Base-by-base conservation (phyloP, 1,140 invertebrate genomes). In the Gryllus bimaculatus region DNA sequence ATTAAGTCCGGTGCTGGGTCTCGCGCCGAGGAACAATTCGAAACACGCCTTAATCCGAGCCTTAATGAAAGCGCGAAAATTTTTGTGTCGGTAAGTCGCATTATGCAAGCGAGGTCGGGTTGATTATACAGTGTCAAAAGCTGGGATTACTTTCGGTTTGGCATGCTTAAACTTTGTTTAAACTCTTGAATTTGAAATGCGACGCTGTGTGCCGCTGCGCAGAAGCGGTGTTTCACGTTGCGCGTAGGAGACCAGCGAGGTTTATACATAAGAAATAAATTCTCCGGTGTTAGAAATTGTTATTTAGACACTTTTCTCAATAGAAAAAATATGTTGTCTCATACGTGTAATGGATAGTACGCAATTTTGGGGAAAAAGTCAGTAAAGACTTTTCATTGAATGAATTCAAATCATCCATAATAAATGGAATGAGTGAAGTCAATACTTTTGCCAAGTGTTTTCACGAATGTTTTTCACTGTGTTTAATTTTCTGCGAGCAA, bases 51-150 rank as follows among this genome's bases (percentile, higher is more conserved):
- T 66, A 66, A 66, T 66, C 54, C 54, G 10, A 66, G 18, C 54
- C 54, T 66, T 66, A 66, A 66, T 66, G 54, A 66, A 66, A 18
- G 54, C 54, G 54, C 54, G 54, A 66, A 66, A 66, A 66, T 66
- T 66, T 66, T 66, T 66, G 54, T 66, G 2, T 18, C 18, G 54
- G 10, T 66, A 66, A 66, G 54, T 66, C 54, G 54, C 54, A 66
- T 66, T 66, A 66, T 10, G 26, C 26, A 5, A 13, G 10, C 54
- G 54, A 66, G 54, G 54, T 66, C 54, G 54, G 54, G 54, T 66
- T 66, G 54, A 66, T 66, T 66, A 66, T 66, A 66, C 54, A 66
- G 54, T 66, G 54, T 66, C 54, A 18, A 66, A 66, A 66, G 54
- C 54, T 1, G 54, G 54, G 54, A 66, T 66, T 66, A 66, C 54